Percentiles rank a stretch among this genome's conserved stretches.
phyloP scores from a whole-genome alignment of 2,113 vertebrate species.

The Garra rufa region DNA sequence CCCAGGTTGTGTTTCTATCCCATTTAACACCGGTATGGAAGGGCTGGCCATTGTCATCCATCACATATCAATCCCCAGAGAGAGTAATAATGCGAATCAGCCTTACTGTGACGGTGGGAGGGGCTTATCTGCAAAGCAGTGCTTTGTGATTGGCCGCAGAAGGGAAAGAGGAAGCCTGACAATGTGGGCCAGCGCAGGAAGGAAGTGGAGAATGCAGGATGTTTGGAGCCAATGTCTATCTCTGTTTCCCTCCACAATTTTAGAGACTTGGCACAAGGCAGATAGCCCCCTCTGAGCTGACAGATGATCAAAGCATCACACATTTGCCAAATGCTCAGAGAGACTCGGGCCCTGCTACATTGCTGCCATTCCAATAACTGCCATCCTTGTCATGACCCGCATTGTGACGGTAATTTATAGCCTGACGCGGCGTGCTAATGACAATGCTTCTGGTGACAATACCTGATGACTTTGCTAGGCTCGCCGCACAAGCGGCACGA shows the following conservation, averaged over 20 bases:
- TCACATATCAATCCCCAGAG: constrained; percentile 34
- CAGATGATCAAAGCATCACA: constrained; percentile 63
- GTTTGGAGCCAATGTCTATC: constrained; percentile 46
- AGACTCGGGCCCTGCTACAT: constrained; percentile 48
- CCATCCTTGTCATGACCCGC: constrained; percentile 52
- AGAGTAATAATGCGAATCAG: neutral
- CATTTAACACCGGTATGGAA: constrained; percentile 13
- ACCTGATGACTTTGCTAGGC: constrained; percentile 63
- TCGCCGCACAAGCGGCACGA: constrained; percentile 47
- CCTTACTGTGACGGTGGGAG: neutral
- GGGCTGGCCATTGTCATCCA: neutral
- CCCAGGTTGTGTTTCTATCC: constrained; percentile 14
- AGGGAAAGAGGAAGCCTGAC: constrained; percentile 45
- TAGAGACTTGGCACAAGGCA: constrained; percentile 59
- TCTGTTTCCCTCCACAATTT: constrained; percentile 53
- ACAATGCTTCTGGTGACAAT: constrained; percentile 61
- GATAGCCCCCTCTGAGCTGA: constrained; percentile 51
- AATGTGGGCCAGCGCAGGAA: constrained; percentile 38
- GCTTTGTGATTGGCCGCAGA: constrained; percentile 37
- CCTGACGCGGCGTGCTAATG: constrained; percentile 57
- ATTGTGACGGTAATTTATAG: constrained; percentile 60
- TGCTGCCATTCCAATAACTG: constrained; percentile 58
- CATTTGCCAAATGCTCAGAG: constrained; percentile 44
- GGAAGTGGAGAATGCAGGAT: constrained; percentile 55
- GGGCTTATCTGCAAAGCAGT: constrained; percentile 20